These are phyloP conservation scores for Meliscaeva auricollis DNA, from an alignment of 2,888 invertebrate species.

Conservation along the genomic window DNA sequence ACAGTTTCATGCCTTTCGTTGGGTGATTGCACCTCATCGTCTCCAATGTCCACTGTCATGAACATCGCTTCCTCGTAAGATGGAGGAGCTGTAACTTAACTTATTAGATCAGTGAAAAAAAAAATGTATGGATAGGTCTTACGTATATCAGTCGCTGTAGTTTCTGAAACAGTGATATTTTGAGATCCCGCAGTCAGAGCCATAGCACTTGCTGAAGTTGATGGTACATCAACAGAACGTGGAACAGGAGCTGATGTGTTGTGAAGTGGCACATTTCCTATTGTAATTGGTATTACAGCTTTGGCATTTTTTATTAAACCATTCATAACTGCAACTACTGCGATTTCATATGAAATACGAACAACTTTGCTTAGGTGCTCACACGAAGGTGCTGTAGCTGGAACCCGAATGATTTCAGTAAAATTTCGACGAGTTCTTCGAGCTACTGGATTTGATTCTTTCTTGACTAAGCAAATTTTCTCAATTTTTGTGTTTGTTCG, in stretches of 20 bases:
- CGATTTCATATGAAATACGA: conserved; percentile 82
- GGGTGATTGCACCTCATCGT: conserved; percentile 79
- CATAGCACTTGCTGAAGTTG: conserved; percentile 80
- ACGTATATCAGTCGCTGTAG: conserved; percentile 48
- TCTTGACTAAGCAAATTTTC: conserved; percentile 80
- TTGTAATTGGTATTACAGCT: conserved; percentile 81
- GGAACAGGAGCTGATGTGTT: conserved; percentile 56
- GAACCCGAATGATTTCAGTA: conserved; percentile 80
- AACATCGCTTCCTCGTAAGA: conserved; percentile 83
- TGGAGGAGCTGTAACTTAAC: conserved; percentile 81
- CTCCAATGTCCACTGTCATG: conserved; percentile 81
- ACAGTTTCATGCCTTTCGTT: conserved; percentile 79
- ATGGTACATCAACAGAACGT: conserved; percentile 77
- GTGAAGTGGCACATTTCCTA: conserved; percentile 82
- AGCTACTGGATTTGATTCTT: conserved; percentile 79
- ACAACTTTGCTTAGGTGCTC: conserved; percentile 82
- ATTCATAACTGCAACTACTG: conserved; percentile 80
- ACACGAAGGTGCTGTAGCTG: conserved; percentile 83
- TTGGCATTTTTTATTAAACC: conserved; percentile 80
- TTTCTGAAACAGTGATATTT: conserved; percentile 35
- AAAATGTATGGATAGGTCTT: neutral
- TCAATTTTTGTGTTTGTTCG: conserved; percentile 79
- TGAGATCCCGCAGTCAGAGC: conserved; percentile 76
- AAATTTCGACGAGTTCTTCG: conserved; percentile 77
- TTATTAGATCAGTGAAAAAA: neutral